A percentile compares a stretch with the other conserved stretches of the same genome.
phyloP scores from a whole-genome alignment of 2,113 vertebrate genomes.

The Aldabrachelys gigantea region DNA sequence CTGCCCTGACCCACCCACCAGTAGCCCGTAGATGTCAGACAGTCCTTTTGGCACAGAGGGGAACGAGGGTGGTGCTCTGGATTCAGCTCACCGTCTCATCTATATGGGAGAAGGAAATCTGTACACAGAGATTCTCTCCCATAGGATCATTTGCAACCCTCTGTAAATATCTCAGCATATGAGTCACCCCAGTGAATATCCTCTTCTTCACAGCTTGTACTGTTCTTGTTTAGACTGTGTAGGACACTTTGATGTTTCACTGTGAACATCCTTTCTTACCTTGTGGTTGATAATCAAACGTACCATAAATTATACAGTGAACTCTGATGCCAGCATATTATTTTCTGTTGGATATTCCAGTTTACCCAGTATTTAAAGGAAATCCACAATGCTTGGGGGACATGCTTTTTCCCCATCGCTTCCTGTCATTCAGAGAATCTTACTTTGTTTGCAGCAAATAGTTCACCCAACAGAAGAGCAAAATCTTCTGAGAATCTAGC shows the following conservation, averaged over 20 bases:
- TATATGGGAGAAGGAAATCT: neutral
- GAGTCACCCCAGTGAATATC: neutral
- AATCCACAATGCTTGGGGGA: neutral
- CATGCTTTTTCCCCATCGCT: neutral
- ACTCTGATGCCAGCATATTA: neutral
- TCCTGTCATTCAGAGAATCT: neutral
- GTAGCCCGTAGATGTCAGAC: neutral
- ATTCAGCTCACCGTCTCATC: neutral
- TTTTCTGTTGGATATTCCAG: neutral
- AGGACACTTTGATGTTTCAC: neutral
- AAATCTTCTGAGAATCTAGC: neutral
- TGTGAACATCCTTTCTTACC: neutral
- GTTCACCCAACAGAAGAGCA: neutral
- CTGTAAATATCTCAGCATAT: neutral
- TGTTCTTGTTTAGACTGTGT: neutral
- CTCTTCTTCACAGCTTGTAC: neutral
- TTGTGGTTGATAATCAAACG: neutral
- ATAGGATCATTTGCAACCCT: accelerated
- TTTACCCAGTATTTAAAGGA: neutral
- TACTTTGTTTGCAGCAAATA: neutral
- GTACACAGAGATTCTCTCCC: neutral
- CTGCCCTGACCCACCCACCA: neutral
- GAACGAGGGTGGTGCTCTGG: neutral
- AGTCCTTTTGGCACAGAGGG: neutral
- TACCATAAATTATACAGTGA: neutral